Evolutionary conservation across 2,797 vertebrate genomes (phyloP), one percentile per base, ranked within the genome.

Genomic region (Esox masquinongy): DNA sequence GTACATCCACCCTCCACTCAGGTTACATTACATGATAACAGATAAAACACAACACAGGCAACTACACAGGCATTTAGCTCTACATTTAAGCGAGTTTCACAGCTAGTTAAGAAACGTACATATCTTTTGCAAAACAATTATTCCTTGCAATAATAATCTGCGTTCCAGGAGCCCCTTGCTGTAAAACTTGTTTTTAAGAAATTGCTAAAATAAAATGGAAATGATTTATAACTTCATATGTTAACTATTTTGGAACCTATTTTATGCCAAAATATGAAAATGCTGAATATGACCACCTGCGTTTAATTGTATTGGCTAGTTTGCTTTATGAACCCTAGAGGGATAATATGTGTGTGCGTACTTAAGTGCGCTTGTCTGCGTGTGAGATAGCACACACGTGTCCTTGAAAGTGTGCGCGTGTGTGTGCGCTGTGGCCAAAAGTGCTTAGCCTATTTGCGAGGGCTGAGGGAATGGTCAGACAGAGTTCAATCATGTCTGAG

Each of bases 361-460:
- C 89, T 90, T 92, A 92, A 73, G 80, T 93, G 91, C 92, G 90
- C 91, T 91, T 88, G 87, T 84, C 86, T 89, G 84, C 74, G 79
- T 84, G 82, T 77, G 86, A 39, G 2, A 39, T 39, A 39, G 36
- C 36, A 39, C 36, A 39, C 36, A 39, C 36, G 36, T 39, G 36
- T 39, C 36, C 36, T 39, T 39, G 36, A 39, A 39, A 39, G 36
- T 26, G 77, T 77, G 88, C 91, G 84, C 85, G 22, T 59, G 56
- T 26, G 24, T 63, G 39, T n/a, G 70, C 29, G 19, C 11, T 26
- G 43, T 39, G 70, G 73, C 77, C 73, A 82, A 72, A 77, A 72
- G 80, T 85, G 81, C 82, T 84, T 80, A 79, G 80, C 81, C 63
- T 74, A 74, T 75, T 24, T 11, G 19, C 79, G 71, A 84, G 51